Evolutionary conservation across 2,888 invertebrate genomes (phyloP).

Genomic region (Phortica okadai): DNA sequence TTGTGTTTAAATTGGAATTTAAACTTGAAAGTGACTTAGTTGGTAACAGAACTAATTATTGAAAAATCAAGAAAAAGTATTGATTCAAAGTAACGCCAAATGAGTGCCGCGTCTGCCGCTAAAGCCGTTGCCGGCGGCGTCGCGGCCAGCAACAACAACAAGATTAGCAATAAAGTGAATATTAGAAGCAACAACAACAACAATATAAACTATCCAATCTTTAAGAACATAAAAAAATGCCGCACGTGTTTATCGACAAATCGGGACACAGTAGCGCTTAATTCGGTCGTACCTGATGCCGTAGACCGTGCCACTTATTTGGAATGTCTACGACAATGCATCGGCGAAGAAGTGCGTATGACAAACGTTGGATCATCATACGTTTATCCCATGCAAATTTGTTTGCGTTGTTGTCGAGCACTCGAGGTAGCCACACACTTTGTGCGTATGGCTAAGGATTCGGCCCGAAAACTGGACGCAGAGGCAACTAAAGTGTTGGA

Average conservation of each 20-base stretch:
- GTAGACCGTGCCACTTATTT: slow-evolving; percentile 50
- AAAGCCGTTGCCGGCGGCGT: slow-evolving; percentile 7
- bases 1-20: background rate
- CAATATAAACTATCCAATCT: background rate
- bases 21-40: background rate
- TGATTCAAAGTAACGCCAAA: background rate
- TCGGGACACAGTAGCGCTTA: slow-evolving; percentile 57
- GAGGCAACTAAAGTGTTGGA: slow-evolving; percentile 50
- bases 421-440: slow-evolving; percentile 68
- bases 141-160: background rate
- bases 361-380: slow-evolving; percentile 47
- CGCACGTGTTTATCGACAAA: slow-evolving; percentile 63
- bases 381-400: slow-evolving; percentile 64
- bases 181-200: background rate
- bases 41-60: background rate
- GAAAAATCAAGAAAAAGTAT: background rate
- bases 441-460: slow-evolving; percentile 58
- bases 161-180: background rate
- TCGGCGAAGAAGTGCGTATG: slow-evolving; percentile 45
- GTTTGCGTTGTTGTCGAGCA: slow-evolving; percentile 67
- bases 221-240: slow-evolving; percentile 58
- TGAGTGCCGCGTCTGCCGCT: slow-evolving; percentile 28
- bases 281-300: slow-evolving; percentile 52
- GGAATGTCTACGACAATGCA: slow-evolving; percentile 56
- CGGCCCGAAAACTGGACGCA: slow-evolving; percentile 54